These are phyloP conservation scores for Penaeus japonicus DNA, from an alignment of 1,140 invertebrate genomes.

Conservation along the genomic window DNA sequence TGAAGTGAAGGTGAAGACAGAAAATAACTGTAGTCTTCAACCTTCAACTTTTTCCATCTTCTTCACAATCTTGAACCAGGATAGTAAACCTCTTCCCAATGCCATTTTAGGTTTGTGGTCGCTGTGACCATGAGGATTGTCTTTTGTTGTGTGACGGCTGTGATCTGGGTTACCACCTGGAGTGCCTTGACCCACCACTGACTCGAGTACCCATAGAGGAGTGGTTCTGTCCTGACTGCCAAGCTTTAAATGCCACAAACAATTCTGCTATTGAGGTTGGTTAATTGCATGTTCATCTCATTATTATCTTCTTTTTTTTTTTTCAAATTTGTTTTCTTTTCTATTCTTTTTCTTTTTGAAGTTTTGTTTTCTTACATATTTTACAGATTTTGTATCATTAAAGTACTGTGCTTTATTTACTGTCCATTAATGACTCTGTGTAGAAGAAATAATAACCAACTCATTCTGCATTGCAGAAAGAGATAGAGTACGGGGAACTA, in stretches of 20 bases:
- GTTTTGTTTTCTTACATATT: too few species aligned
- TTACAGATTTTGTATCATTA: too few species aligned
- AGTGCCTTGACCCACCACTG: conserved; percentile 78
- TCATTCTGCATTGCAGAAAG: not conserved
- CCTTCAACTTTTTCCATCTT: not conserved
- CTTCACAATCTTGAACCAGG: not conserved
- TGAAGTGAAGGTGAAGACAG: not conserved
- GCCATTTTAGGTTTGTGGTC: conserved; percentile 75
- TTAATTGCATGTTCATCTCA: not conserved
- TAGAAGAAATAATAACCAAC: too few species aligned
- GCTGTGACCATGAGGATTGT: conserved; percentile 81
- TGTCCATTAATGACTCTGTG: too few species aligned
- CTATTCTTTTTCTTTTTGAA: too few species aligned
- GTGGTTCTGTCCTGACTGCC: conserved; percentile 81
- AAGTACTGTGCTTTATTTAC: too few species aligned
- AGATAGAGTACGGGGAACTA: conserved; percentile 37
- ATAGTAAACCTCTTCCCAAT: conserved; percentile 9
- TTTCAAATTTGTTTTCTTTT: too few species aligned
- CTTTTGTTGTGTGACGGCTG: conserved; percentile 86
- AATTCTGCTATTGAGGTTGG: conserved; percentile 27
- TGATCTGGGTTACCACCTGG: conserved; percentile 65
- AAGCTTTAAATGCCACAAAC: conserved; percentile 31
- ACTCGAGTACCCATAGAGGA: conserved; percentile 77
- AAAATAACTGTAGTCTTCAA: not conserved
- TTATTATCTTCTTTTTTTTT: not conserved